These are phyloP conservation scores for Umimayanthus kanabou DNA, from an alignment of 92 coral and sea anemone genomes.

Conservation along the genomic window DNA sequence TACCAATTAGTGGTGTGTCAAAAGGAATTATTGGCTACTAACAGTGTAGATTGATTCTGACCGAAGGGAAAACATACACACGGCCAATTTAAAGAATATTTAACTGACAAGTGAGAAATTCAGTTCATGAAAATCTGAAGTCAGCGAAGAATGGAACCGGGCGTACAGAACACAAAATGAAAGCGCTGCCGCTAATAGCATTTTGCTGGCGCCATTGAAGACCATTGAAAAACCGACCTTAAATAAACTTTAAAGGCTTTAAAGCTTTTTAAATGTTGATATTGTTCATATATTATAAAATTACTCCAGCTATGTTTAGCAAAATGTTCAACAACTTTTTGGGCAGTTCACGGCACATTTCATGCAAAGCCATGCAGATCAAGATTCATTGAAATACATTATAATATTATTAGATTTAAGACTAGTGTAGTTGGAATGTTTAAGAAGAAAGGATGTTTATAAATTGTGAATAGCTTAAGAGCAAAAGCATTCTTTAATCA, in stretches of 20 bases:
- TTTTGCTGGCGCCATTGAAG: too few relatives aligned
- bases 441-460: slow-evolving; percentile 2
- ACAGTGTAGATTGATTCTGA: neutral
- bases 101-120: neutral
- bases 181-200: too few relatives aligned
- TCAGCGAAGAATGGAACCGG: neutral
- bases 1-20: slow-evolving; percentile 8
- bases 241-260: too few relatives aligned
- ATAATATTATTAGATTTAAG: too few relatives aligned
- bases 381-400: too few relatives aligned
- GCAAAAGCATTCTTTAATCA: slow-evolving; percentile 14
- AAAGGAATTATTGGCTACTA: neutral
- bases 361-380: neutral
- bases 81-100: neutral
- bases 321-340: neutral
- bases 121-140: neutral
- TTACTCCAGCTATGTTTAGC: neutral
- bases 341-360: neutral
- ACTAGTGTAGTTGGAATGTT: neutral
- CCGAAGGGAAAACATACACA: neutral
- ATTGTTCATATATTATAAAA: too few relatives aligned
- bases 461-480: slow-evolving; percentile 9
- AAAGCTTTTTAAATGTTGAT: too few relatives aligned
- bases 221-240: neutral
- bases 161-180: neutral